Evolutionary conservation across 2,797 vertebrate species (phyloP).

Genomic region (Sebastes hubbsi): DNA sequence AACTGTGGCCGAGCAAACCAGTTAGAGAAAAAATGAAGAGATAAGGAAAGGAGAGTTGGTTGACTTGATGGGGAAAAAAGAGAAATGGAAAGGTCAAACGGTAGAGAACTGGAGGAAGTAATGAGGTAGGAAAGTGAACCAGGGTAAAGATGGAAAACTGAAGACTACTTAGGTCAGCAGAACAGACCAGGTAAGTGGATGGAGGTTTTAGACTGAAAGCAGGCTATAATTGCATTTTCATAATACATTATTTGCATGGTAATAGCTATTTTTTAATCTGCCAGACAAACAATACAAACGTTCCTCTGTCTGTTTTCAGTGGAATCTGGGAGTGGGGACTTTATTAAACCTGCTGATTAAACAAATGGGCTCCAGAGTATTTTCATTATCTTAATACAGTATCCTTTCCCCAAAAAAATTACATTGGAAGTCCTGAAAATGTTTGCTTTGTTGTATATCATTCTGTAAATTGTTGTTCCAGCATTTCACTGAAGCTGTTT

Average conservation of each 20-base stretch:
- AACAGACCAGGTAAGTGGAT: conserved; percentile 69
- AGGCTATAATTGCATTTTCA: conserved; percentile 77
- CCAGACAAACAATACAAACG: conserved; percentile 20
- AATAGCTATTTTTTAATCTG: conserved; percentile 60
- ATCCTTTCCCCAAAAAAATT: neutral
- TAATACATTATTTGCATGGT: conserved; percentile 66
- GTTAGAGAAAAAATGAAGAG: conserved; percentile 36
- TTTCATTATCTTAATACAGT: neutral
- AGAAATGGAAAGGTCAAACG: conserved; percentile 33
- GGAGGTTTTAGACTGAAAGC: conserved; percentile 65
- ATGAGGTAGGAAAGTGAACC: conserved; percentile 48
- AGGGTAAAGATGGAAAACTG: conserved; percentile 32
- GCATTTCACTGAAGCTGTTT: neutral
- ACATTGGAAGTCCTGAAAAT: no score
- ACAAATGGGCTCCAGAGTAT: neutral
- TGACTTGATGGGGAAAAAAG: conserved; percentile 42
- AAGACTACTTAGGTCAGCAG: conserved; percentile 69
- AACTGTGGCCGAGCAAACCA: conserved; percentile 39
- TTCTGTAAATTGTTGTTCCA: neutral
- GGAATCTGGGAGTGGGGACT: neutral
- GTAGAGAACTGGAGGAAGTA: conserved; percentile 57
- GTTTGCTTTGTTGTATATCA: neutral
- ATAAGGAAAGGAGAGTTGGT: conserved; percentile 53
- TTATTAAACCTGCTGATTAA: conserved; percentile 30
- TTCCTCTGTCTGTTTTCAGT: neutral